phyloP scores from a whole-genome alignment of 2,888 invertebrate species.

The Cyclophora punctaria region DNA sequence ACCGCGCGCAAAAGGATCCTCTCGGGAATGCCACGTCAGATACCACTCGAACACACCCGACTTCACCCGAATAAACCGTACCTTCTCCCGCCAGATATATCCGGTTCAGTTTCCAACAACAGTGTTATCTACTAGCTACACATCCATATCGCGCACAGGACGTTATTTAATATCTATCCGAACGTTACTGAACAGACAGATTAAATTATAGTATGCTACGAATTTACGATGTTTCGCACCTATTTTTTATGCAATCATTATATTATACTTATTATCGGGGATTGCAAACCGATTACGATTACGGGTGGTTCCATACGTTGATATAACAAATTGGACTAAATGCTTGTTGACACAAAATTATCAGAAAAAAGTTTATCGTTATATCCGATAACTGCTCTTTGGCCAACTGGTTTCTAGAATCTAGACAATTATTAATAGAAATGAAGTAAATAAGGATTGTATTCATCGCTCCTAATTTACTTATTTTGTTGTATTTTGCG shows the following conservation, averaged over 20 bases:
- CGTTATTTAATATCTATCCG: neutral
- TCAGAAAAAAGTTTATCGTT: conserved; percentile 2
- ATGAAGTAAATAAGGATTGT: too few species aligned
- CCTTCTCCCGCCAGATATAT: conserved; percentile 36
- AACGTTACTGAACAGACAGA: too few species aligned
- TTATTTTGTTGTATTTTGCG: too few species aligned
- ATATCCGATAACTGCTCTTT: too few species aligned
- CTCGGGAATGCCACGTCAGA: conserved; percentile 41
- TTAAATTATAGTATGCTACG: too few species aligned
- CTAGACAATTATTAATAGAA: too few species aligned
- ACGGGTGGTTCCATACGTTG: conserved; percentile 8
- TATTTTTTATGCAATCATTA: too few species aligned
- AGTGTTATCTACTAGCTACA: conserved; percentile 8
- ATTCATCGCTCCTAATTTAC: too few species aligned
- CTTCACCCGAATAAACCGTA: conserved; percentile 8
- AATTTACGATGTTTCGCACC: too few species aligned
- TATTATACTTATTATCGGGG: too few species aligned
- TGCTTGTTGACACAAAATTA: conserved; percentile 16
- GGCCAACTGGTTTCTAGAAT: too few species aligned
- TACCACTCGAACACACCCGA: conserved; percentile 11
- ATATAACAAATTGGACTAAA: conserved; percentile 17
- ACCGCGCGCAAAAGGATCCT: conserved; percentile 49
- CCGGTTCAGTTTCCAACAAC: conserved; percentile 35
- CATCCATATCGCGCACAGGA: conserved; percentile 7
- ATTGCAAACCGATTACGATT: conserved; percentile 23